phyloP scores from a whole-genome alignment of 1,140 invertebrate genomes.

The Caerostris extrusa region DNA sequence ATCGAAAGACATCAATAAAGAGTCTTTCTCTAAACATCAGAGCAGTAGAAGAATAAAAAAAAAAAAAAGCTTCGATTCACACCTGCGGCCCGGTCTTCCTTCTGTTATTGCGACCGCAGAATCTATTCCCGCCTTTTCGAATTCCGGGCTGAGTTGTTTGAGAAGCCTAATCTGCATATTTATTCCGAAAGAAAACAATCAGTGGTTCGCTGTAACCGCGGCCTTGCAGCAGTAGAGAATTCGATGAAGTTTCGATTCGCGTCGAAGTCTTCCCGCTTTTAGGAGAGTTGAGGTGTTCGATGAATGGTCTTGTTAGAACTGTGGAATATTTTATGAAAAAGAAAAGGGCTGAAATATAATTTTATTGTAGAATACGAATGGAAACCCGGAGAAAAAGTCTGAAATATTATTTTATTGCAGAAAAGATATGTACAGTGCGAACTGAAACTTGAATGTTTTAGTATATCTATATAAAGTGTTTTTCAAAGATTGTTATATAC shows the following conservation, averaged over 20 bases:
- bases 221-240: background rate
- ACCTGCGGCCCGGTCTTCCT: constrained; percentile 45
- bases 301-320: background rate
- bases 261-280: background rate
- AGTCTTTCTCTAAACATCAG: constrained; percentile 62
- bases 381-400: too few relatives aligned
- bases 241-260: background rate
- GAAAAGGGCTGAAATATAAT: background rate
- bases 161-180: constrained; percentile 65
- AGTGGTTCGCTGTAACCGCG: constrained; percentile 46
- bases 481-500: too few relatives aligned
- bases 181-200: constrained; percentile 70
- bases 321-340: background rate
- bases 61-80: constrained; percentile 1
- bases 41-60: background rate
- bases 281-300: background rate
- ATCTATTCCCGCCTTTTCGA: constrained; percentile 44
- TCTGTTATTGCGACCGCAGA: constrained; percentile 53
- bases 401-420: too few relatives aligned
- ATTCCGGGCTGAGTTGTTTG: background rate
- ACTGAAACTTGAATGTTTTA: too few relatives aligned
- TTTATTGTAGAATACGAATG: too few relatives aligned
- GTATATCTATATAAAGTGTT: too few relatives aligned
- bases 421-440: too few relatives aligned
- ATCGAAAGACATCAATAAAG: constrained; percentile 60